These are phyloP conservation scores for Argentina silus DNA, from an alignment of 2,797 vertebrate genomes.

Conservation along the genomic window DNA sequence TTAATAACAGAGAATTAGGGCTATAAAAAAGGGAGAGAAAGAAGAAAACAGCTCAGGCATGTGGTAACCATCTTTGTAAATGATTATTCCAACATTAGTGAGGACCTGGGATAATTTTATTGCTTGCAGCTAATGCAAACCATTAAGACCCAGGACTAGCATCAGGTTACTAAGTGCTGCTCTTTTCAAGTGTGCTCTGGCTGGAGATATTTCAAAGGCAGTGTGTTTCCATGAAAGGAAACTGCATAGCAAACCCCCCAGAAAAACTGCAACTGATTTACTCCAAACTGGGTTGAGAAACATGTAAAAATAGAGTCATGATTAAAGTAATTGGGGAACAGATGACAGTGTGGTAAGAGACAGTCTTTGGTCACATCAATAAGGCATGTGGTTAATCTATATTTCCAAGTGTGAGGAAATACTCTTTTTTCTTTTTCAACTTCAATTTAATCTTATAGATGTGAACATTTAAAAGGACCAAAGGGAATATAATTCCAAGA, in stretches of 20 bases:
- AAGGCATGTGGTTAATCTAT: conserved; percentile 40
- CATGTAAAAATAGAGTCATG: conserved; percentile 42
- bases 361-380: conserved; percentile 44
- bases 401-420: conserved; percentile 14
- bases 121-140: conserved; percentile 89
- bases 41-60: conserved; percentile 82
- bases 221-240: conserved; percentile 44
- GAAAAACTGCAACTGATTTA: conserved; percentile 58
- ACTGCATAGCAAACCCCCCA: conserved; percentile 33
- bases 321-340: conserved; percentile 54
- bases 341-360: conserved; percentile 49
- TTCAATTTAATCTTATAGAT: neutral
- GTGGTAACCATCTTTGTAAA: conserved; percentile 98
- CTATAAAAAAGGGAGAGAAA: conserved; percentile 70
- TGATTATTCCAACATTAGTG: conserved; percentile 93
- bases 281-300: conserved; percentile 37
- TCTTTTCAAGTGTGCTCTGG: conserved; percentile 56
- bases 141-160: conserved; percentile 83
- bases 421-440: conserved; percentile 6
- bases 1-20: conserved; percentile 98
- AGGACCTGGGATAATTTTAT: conserved; percentile 87
- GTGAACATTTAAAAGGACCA: too few relatives aligned
- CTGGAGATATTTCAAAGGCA: conserved; percentile 70
- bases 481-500: too few relatives aligned
- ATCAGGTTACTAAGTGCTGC: conserved; percentile 79